Base-by-base conservation (phyloP, 2,888 invertebrate genomes). In the Lycia hirtaria region DNA sequence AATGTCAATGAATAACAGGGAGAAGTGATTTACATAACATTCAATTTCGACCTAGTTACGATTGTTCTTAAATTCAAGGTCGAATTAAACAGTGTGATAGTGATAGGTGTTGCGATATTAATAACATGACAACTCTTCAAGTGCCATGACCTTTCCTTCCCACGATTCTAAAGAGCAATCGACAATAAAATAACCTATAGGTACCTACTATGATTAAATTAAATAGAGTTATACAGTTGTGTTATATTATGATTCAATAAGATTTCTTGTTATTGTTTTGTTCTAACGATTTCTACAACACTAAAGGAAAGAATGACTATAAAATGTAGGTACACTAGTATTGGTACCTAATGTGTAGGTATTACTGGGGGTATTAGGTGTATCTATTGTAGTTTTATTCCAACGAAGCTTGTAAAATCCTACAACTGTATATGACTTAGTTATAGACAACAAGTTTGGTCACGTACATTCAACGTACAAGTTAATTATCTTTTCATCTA, bases 21-120 rank as follows among this genome's bases (percentile, higher is more conserved):
- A 71, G 71, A 66, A 61, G 41, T 60, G 69, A 85, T 84, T 87
- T 85, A 82, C 85, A 86, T 86, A 85, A 82, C 76, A 78, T 80
- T 63, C 58, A 55, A 65, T 62, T 57, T 81, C 75, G 83, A 80
- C 80, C 79, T 74, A 81, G 73, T 73, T 80, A 71, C 79, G 64
- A 83, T 81, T 85, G 82, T 81, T 78, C 74, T 68, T 73, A 73
- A 74, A 72, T 76, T 76, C 87, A 88, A 87, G 89, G 89, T 79
- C 80, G 66, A 64, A 73, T 70, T 65, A 61, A 63, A 68, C 65
- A 59, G 65, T 30, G 45, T 38, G 56, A 55, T 54, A 58, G 45
- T 41, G 44, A 61, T 59, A 51, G 70, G 50, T 62, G 44, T n/a
- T n/a, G n/a, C n/a, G n/a, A n/a, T n/a, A n/a, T n/a, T 54, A 59